Base-by-base conservation (phyloP, 2,888 invertebrate species). In the Eupithecia centaureata region DNA sequence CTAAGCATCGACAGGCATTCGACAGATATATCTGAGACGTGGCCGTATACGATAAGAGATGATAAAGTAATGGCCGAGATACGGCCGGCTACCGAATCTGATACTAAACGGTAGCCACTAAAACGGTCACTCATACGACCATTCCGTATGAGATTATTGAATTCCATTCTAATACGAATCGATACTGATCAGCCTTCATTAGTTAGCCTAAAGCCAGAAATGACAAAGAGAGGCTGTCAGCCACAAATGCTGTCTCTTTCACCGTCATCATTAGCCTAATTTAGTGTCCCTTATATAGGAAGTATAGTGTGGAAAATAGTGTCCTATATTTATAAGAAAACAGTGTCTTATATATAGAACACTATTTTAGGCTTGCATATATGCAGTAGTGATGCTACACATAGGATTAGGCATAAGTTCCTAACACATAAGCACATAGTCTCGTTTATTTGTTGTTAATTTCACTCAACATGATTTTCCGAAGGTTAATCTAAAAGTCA, bases 51-150 rank as follows among this genome's bases (percentile, higher is more conserved):
- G 90, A 90, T 90, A 89, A 84, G 87, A 86, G 84, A 88, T 88
- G 89, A 89, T 90, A 90, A 88, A 89, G 87, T 91, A 90, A 91
- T 90, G 90, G 86, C 77, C 81, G 79, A 79, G 85, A 87, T 88
- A 86, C 78, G 73, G 63, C 77, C 77, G 67, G 90, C 92, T 91
- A 90, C 91, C 82, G 92, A 87, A 90, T 89, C 88, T 88, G 89
- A 88, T 88, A 87, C 79, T 79, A 79, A 76, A 88, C 88, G 79
- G 89, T 86, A 88, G 88, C 85, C 76, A 79, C 80, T 76, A 78
- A 81, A 81, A 82, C 85, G 80, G 82, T 82, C 82, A 82, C 82
- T 84, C 82, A 83, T 82, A 80, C 77, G 72, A 73, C 75, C 75
- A 79, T 81, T 81, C 79, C 80, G 83, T 81, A 80, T 82, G 82